Percentiles rank a stretch among this genome's conserved stretches.
These are phyloP conservation scores for Scaptomyza flava DNA, from an alignment of 2,888 invertebrate genomes.

Conservation along the genomic window DNA sequence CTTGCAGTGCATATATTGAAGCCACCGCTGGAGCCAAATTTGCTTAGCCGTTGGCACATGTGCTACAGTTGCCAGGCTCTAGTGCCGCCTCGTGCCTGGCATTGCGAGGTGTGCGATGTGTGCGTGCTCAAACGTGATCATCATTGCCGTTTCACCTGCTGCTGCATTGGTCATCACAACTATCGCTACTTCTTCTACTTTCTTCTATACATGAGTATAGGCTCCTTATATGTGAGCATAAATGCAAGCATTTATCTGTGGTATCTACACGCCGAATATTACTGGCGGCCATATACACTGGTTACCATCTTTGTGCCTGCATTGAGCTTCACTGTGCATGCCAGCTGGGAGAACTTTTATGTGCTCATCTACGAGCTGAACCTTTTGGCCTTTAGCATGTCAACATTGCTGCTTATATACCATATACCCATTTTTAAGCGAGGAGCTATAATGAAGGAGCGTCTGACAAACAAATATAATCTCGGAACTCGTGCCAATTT, in stretches of 20 bases:
- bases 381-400: conserved; percentile 88
- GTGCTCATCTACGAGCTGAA: conserved; percentile 90
- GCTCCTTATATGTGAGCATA: conserved; percentile 89
- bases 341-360: conserved; percentile 88
- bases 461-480: conserved; percentile 87
- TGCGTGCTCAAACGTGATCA: conserved; percentile 95
- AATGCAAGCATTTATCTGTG: conserved; percentile 90
- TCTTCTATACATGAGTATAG: conserved; percentile 89
- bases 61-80: conserved; percentile 91
- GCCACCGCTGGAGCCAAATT: conserved; percentile 83
- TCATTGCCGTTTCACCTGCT: conserved; percentile 94
- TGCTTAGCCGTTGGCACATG: conserved; percentile 87
- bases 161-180: conserved; percentile 94
- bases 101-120: conserved; percentile 92
- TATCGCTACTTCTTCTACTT: conserved; percentile 94
- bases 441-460: conserved; percentile 87
- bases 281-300: conserved; percentile 85
- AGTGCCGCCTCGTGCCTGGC: conserved; percentile 94
- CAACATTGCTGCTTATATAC: conserved; percentile 88
- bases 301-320: conserved; percentile 91
- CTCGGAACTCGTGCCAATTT: conserved; percentile 90
- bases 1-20: conserved; percentile 72
- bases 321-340: conserved; percentile 89
- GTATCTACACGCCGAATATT: conserved; percentile 77
- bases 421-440: conserved; percentile 89